phyloP scores from a whole-genome alignment of 2,797 vertebrate genomes.

The Euthynnus affinis region DNA sequence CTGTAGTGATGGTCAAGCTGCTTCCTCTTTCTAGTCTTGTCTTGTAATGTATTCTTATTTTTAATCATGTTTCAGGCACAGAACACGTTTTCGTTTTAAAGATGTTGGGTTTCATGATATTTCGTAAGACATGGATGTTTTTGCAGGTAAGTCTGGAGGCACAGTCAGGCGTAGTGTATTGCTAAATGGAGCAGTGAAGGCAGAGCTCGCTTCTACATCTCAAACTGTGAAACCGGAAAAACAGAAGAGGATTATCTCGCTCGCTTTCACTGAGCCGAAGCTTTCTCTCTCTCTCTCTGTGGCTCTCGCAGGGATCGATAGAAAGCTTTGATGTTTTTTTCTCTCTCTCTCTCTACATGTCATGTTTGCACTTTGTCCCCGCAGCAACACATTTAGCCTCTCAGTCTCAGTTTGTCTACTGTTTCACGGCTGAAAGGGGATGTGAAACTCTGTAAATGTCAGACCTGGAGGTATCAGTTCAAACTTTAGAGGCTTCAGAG shows the following conservation, averaged over 20 bases:
- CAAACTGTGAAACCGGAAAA: not conserved
- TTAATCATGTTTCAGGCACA: not conserved
- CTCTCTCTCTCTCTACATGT: too few species aligned
- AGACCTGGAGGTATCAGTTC: not conserved
- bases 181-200: not conserved
- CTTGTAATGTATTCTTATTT: too few species aligned
- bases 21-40: not conserved
- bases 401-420: not conserved
- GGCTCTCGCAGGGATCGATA: not conserved
- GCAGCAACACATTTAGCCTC: not conserved
- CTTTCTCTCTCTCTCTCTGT: not conserved
- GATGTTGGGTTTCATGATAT: not conserved
- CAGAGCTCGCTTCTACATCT: not conserved
- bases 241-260: not conserved
- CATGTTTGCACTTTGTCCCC: not conserved
- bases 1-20: not conserved
- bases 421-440: not conserved
- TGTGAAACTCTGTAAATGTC: constrained; percentile 20
- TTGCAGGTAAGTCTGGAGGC: not conserved
- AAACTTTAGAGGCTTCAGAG: not conserved
- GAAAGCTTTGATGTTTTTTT: not conserved
- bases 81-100: not conserved
- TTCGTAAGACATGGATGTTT: not conserved
- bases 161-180: not conserved
- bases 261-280: not conserved